Evolutionary conservation across 2,888 invertebrate species (phyloP), one percentile per base, ranked within the genome.

Genomic region (Lingula anatina): DNA sequence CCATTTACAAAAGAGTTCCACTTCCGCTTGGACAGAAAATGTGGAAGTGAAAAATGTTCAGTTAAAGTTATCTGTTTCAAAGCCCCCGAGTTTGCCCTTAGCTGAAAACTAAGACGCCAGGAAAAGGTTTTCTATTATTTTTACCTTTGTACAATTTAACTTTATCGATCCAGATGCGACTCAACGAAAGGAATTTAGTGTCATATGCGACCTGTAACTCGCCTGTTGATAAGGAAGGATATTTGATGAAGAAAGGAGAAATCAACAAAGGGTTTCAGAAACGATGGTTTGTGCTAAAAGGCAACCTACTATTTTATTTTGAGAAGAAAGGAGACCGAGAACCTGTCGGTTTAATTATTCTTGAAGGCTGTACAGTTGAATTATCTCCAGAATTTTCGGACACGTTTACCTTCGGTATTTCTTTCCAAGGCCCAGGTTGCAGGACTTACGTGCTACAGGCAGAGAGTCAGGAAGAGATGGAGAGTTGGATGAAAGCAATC

Each of bases 401-500:
- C 55, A 45, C 65, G 55, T 64, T 66, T 78, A 87, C 91, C 65
- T 92, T 94, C 76, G 88, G 93, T 81, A 87, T 93, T 31, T 88
- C 89, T 27, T 96, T 95, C 72, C 90, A 90, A 73, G 91, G 93
- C 4, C 83, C 86, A 24, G 86, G 86, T 38, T 88, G 89, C 51
- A 83, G 93, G 35, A 89, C 88, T 25, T 96, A 94, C 70, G 83
- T 85, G 45, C 78, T 96, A 52, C 91, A 90, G 65, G n/a, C n/a
- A n/a, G n/a, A n/a, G n/a, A n/a, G n/a, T n/a, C n/a, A n/a, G n/a
- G n/a, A n/a, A n/a, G n/a, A n/a, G 85, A 88, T 5, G 78, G 80
- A 64, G 89, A 90, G 75, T 86, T 94, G 93, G 93, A 93, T 94
- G 92, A 93, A 92, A 77, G 87, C 90, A 0, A 78, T 96, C 18